phyloP scores from a whole-genome alignment of 1,140 invertebrate genomes.

The Maconellicoccus hirsutus region DNA sequence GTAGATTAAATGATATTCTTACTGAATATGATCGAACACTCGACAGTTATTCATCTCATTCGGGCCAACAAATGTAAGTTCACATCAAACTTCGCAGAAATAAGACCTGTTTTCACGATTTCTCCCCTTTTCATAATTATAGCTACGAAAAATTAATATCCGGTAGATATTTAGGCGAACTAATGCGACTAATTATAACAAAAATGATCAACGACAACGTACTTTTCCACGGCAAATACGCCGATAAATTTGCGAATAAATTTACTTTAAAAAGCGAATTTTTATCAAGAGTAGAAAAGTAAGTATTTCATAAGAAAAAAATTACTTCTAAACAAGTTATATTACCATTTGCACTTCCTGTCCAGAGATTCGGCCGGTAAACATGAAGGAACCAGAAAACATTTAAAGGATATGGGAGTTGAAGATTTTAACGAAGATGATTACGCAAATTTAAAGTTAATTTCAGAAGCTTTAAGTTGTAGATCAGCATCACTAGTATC shows the following conservation, averaged over 20 bases:
- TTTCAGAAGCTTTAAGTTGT: slow-evolving; percentile 79
- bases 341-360: not conserved
- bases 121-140: not conserved
- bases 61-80: slow-evolving; percentile 12
- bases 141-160: slow-evolving; percentile 82
- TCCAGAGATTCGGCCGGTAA: not conserved
- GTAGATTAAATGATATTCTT: slow-evolving; percentile 55
- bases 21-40: slow-evolving; percentile 54
- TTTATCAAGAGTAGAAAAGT: slow-evolving; percentile 91
- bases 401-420: slow-evolving; percentile 40
- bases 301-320: slow-evolving; percentile 29
- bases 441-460: slow-evolving; percentile 75
- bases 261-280: slow-evolving; percentile 89
- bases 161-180: slow-evolving; percentile 81
- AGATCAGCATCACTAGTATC: slow-evolving; percentile 85
- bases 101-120: too few relatives aligned
- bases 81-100: too few relatives aligned
- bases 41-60: slow-evolving; percentile 39
- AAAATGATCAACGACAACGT: slow-evolving; percentile 62
- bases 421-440: slow-evolving; percentile 61
- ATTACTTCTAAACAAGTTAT: not conserved
- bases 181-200: slow-evolving; percentile 61
- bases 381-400: not conserved
- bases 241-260: slow-evolving; percentile 54
- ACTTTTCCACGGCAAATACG: slow-evolving; percentile 56